phyloP scores from a whole-genome alignment of 1,140 invertebrate genomes.

The Vanessa atalanta region DNA sequence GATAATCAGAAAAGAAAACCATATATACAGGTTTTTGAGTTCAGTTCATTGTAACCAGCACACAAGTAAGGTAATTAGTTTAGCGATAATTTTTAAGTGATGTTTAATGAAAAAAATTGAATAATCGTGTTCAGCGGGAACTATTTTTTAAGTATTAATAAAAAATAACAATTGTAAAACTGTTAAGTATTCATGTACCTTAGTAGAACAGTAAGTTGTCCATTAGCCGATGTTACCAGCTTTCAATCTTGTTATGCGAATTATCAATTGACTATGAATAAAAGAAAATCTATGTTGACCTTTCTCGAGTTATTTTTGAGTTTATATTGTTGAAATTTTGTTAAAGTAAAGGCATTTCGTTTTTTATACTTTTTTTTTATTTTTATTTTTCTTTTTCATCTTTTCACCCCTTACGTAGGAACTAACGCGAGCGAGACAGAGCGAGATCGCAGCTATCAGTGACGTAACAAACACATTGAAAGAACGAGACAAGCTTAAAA shows the following conservation, averaged over 20 bases:
- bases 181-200: conserved; percentile 78
- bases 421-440: conserved; percentile 62
- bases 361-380: conserved; percentile 56
- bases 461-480: conserved; percentile 59
- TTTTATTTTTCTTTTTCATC: conserved; percentile 65
- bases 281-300: conserved; percentile 65
- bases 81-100: conserved; percentile 75
- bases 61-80: conserved; percentile 75
- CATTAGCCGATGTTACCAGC: conserved; percentile 76
- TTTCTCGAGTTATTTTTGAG: conserved; percentile 71
- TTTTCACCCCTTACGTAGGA: conserved; percentile 64
- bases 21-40: conserved; percentile 58
- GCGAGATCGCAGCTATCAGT: conserved; percentile 63
- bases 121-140: conserved; percentile 77
- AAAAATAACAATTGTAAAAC: conserved; percentile 74
- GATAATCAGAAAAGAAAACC: conserved; percentile 52
- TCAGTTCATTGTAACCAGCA: conserved; percentile 70
- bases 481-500: conserved; percentile 64
- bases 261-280: conserved; percentile 69
- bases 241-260: conserved; percentile 75
- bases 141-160: conserved; percentile 76
- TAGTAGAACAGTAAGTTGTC: conserved; percentile 74
- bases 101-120: conserved; percentile 66
- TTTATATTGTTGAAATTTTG: conserved; percentile 72
- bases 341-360: conserved; percentile 62